Conservation (phyloP, 2,888 invertebrate genomes). For the Acronicta psi region DNA sequence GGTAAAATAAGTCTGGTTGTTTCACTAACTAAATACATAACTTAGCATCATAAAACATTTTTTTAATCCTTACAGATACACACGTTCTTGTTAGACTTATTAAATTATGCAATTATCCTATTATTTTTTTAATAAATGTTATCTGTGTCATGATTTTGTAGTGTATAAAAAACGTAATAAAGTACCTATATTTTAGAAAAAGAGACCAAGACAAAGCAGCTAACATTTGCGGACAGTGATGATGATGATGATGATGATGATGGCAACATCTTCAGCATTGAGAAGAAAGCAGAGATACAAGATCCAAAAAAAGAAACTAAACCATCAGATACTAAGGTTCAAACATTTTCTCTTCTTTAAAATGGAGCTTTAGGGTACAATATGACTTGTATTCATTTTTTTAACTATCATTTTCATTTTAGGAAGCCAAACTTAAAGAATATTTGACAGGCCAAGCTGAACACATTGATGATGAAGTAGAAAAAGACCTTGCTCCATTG, state of each 20-base stretch:
- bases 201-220: conserved; percentile 70
- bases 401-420: conserved; percentile 44
- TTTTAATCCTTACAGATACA: too few relatives aligned
- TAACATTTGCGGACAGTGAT: conserved; percentile 82
- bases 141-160: too few relatives aligned
- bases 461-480: conserved; percentile 89
- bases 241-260: conserved; percentile 68
- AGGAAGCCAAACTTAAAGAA: conserved; percentile 86
- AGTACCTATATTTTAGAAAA: conserved; percentile 64
- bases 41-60: too few relatives aligned
- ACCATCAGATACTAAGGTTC: conserved; percentile 29
- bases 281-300: conserved; percentile 77
- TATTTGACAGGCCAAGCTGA: conserved; percentile 94
- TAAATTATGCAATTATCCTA: too few relatives aligned
- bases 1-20: conserved; percentile 54
- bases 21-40: too few relatives aligned
- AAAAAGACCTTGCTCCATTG: conserved; percentile 92
- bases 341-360: too few relatives aligned
- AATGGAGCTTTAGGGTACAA: too few relatives aligned
- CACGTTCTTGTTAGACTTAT: too few relatives aligned
- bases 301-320: conserved; percentile 50
- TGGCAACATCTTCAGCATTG: conserved; percentile 81
- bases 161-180: too few relatives aligned
- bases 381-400: not conserved
- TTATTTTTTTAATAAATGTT: too few relatives aligned